Evolutionary conservation across 2,888 invertebrate species (phyloP).

Genomic region (Cryptus viduatorius): DNA sequence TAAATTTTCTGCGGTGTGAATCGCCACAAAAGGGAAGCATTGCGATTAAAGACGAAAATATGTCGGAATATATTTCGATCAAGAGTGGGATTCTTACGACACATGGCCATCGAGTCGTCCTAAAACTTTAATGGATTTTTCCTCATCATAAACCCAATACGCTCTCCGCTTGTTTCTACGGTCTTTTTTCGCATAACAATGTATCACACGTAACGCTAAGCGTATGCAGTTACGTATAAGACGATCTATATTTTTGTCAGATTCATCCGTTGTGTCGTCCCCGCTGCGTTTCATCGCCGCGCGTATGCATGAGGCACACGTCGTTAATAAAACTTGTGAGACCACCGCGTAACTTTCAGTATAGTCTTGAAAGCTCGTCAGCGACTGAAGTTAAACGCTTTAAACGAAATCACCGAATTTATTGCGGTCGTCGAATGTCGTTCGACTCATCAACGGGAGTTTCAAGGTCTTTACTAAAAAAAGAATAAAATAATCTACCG

Average conservation of each 20-base stretch:
- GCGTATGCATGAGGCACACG: conserved; percentile 31
- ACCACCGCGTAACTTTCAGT: conserved; percentile 50
- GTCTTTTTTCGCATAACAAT: not conserved
- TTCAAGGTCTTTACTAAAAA: not conserved
- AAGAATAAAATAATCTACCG: not conserved
- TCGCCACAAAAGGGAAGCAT: not conserved
- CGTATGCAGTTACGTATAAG: conserved; percentile 18
- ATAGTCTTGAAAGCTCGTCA: conserved; percentile 25
- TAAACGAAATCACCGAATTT: not conserved
- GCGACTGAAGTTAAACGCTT: conserved; percentile 5
- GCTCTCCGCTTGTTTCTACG: not conserved
- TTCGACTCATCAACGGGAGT: not conserved
- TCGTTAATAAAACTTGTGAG: conserved; percentile 51
- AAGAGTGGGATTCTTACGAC: conserved; percentile 23
- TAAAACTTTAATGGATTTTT: conserved; percentile 17
- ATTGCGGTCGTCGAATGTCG: not conserved
- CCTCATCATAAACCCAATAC: not conserved
- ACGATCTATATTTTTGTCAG: conserved; percentile 5
- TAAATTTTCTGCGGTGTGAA: not conserved
- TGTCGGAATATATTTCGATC: conserved; percentile 1
- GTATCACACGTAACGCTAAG: not conserved
- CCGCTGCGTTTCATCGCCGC: not conserved
- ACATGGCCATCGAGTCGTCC: conserved; percentile 17
- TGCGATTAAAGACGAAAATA: not conserved
- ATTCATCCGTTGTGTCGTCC: not conserved